Conservation (phyloP, 2,113 vertebrate species). For the Agelaius phoeniceus region DNA sequence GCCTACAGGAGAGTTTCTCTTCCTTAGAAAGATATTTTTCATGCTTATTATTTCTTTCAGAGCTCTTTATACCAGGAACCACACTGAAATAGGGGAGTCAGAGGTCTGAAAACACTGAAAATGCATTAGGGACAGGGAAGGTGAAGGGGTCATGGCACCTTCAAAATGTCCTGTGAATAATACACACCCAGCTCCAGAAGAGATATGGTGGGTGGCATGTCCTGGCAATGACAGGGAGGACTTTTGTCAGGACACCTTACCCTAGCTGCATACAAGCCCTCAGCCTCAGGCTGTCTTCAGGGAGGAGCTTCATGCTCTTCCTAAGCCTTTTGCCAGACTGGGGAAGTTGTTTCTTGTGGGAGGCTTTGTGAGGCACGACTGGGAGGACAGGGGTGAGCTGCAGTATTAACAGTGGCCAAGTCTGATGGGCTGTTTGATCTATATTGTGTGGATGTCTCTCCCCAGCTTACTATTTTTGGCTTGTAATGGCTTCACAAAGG, state of each 20-base stretch:
- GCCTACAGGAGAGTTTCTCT: neutral
- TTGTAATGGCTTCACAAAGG: neutral
- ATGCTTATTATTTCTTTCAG: neutral
- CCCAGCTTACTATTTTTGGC: neutral
- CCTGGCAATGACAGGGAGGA: neutral
- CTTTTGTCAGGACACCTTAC: neutral
- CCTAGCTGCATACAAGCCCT: neutral
- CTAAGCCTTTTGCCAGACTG: neutral
- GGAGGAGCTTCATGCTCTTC: neutral
- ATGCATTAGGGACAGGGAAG: rapidly evolving
- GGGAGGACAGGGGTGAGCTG: neutral
- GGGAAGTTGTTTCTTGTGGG: neutral
- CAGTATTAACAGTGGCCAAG: neutral
- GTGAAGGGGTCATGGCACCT: neutral
- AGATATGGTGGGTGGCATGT: neutral
- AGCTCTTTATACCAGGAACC: neutral
- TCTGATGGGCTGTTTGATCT: neutral
- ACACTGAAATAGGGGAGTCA: neutral
- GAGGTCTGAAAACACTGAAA: neutral
- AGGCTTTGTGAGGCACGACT: neutral
- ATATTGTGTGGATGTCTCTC: neutral
- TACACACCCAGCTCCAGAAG: neutral
- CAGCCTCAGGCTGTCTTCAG: neutral
- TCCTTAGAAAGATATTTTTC: neutral
- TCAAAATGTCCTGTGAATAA: neutral